Conservation (phyloP, 2,113 vertebrate species). For the Rallus limicola region DNA sequence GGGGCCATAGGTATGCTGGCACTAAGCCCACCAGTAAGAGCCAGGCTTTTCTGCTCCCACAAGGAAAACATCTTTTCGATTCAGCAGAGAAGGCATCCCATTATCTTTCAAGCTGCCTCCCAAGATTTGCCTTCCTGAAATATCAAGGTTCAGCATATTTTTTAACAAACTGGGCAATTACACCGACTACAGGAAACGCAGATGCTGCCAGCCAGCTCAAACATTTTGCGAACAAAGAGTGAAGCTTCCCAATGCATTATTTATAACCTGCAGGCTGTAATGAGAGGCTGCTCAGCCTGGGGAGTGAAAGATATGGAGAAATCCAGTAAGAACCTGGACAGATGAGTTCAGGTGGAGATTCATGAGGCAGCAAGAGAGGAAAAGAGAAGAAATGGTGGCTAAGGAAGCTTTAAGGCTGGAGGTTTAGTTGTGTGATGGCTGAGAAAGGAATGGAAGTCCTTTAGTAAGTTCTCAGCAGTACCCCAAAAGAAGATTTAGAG, state of each 20-base stretch:
- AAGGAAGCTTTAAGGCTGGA: background rate
- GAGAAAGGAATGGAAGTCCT: background rate
- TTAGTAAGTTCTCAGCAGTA: background rate
- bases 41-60: background rate
- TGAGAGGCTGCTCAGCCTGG: background rate
- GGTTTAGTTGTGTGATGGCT: background rate
- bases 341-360: background rate
- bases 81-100: background rate
- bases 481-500: background rate
- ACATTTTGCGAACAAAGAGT: background rate
- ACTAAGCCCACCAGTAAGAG: background rate
- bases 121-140: background rate
- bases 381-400: background rate
- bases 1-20: background rate
- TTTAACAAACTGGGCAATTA: conserved; percentile 9
- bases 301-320: background rate
- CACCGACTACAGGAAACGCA: background rate
- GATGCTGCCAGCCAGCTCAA: background rate
- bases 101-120: background rate
- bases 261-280: background rate
- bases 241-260: background rate
- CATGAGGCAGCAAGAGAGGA: background rate
- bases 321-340: background rate
- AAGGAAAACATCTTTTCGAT: fast-evolving
- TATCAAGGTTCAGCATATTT: background rate